Percentiles rank a stretch among this genome's conserved stretches.
phyloP scores from a whole-genome alignment of 1,140 invertebrate species.

The Homalodisca vitripennis region DNA sequence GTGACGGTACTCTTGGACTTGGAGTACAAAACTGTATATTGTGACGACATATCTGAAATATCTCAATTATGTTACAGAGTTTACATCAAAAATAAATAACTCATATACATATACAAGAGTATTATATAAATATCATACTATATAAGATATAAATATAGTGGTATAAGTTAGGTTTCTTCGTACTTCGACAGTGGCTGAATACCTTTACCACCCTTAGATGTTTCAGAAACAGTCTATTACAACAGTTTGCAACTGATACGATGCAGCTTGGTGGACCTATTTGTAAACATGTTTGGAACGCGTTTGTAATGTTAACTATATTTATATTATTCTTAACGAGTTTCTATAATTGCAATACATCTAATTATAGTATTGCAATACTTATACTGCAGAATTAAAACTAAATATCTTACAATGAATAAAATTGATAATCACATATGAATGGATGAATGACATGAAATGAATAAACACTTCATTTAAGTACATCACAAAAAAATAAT shows the following conservation, averaged over 20 bases:
- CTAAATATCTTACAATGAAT: too few relatives aligned
- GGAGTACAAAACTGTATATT: not conserved
- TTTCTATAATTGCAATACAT: too few relatives aligned
- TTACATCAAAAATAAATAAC: constrained; percentile 8
- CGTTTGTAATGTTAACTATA: too few relatives aligned
- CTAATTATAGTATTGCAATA: too few relatives aligned
- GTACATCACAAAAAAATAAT: too few relatives aligned
- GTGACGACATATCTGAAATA: not conserved
- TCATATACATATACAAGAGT: constrained; percentile 8
- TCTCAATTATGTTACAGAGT: not conserved
- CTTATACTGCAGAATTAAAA: too few relatives aligned
- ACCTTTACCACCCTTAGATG: not conserved
- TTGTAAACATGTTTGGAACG: too few relatives aligned
- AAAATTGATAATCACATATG: too few relatives aligned
- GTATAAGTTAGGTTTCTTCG: not conserved
- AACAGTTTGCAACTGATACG: not conserved
- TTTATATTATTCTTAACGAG: too few relatives aligned
- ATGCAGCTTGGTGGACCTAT: not conserved
- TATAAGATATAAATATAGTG: not conserved
- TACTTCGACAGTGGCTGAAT: not conserved
- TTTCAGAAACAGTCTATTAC: not conserved
- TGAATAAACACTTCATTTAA: too few relatives aligned
- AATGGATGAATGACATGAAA: too few relatives aligned
- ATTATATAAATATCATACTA: constrained; percentile 14
- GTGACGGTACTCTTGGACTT: not conserved